Conservation (phyloP, 37 sponge, comb jelly and placozoan species). For the Ianthella basta region DNA sequence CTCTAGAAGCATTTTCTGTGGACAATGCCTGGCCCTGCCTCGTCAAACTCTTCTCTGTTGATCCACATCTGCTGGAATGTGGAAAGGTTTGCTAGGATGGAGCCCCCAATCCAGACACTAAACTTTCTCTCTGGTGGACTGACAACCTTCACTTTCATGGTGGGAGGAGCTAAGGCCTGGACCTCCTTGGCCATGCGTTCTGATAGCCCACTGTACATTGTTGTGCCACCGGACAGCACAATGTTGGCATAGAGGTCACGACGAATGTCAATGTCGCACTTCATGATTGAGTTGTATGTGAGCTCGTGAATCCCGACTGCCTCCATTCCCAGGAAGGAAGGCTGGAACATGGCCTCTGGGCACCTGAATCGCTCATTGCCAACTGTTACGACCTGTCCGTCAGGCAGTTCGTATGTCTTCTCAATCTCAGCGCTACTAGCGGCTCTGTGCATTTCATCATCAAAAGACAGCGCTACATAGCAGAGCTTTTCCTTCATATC, state of each 20-base stretch:
- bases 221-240: constrained; percentile 71
- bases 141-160: constrained; percentile 71
- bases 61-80: constrained; percentile 87
- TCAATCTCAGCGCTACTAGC: constrained; percentile 6
- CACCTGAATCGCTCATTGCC: constrained; percentile 63
- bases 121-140: constrained; percentile 71
- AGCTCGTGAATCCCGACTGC: constrained; percentile 47
- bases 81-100: constrained; percentile 71
- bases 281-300: constrained; percentile 39
- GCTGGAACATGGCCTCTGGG: constrained; percentile 51
- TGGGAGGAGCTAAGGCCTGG: constrained; percentile 58
- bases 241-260: constrained; percentile 38
- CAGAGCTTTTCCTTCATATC: constrained; percentile 77
- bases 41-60: constrained; percentile 76
- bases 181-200: constrained; percentile 73
- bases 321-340: constrained; percentile 52
- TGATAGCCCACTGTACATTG: constrained; percentile 66
- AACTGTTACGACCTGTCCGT: constrained; percentile 66
- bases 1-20: constrained; percentile 78
- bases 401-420: constrained; percentile 45
- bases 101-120: constrained; percentile 73
- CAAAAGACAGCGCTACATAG: constrained; percentile 65
- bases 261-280: constrained; percentile 55
- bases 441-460: constrained; percentile 37
- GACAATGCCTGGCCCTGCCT: constrained; percentile 66